These are phyloP conservation scores for Ornithorhynchus anatinus DNA, from an alignment of 2,113 vertebrate species.

Conservation along the genomic window DNA sequence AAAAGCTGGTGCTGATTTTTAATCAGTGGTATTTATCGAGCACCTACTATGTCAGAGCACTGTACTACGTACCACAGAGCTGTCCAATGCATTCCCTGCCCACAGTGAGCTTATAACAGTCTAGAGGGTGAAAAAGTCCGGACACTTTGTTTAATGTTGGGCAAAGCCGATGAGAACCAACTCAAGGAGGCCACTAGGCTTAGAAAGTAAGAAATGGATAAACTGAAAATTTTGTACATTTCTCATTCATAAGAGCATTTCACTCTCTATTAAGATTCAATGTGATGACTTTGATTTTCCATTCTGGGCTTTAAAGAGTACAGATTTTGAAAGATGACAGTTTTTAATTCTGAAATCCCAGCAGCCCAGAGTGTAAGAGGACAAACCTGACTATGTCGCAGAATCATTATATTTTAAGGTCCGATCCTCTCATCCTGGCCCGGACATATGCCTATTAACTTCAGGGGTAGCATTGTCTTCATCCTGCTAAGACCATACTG, in stretches of 20 bases:
- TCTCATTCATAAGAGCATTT: slow-evolving; percentile 53
- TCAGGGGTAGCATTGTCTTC: too few species aligned
- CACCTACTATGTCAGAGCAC: too few species aligned
- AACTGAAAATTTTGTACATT: slow-evolving; percentile 40
- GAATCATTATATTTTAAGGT: too few species aligned
- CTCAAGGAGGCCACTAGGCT: slow-evolving; percentile 21
- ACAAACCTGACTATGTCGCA: neutral
- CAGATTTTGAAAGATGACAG: slow-evolving; percentile 43
- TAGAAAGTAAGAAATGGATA: slow-evolving; percentile 52
- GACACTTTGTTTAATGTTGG: slow-evolving; percentile 19
- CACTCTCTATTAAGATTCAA: slow-evolving; percentile 52
- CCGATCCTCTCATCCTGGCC: too few species aligned
- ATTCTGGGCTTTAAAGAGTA: slow-evolving; percentile 57
- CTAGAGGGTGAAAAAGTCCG: slow-evolving; percentile 35
- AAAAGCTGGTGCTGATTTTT: too few species aligned
- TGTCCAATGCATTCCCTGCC: too few species aligned
- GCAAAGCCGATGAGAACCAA: slow-evolving; percentile 3
- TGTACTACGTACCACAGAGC: too few species aligned
- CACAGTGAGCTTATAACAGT: too few species aligned
- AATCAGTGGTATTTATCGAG: too few species aligned
- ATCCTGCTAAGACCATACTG: too few species aligned
- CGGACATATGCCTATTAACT: too few species aligned
- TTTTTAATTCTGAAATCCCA: slow-evolving; percentile 32
- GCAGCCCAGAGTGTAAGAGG: neutral
- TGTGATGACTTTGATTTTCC: slow-evolving; percentile 47